Conservation (phyloP, 2,113 vertebrate genomes). For the Eupsittula cactorum region DNA sequence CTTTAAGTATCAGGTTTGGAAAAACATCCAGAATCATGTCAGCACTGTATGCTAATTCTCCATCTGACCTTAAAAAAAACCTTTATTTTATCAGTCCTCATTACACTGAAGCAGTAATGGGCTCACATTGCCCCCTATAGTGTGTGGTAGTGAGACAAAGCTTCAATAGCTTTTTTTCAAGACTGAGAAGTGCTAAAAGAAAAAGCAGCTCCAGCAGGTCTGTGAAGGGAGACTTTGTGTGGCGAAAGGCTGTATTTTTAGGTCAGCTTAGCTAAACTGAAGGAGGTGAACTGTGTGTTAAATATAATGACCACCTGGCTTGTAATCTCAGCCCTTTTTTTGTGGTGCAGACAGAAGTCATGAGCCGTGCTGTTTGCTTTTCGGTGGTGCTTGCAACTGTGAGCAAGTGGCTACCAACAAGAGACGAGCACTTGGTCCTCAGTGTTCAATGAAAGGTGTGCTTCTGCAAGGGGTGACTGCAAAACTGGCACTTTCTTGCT, state of each 20-base stretch:
- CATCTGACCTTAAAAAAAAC: not conserved
- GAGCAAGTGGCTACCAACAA: not conserved
- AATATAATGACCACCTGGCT: not conserved
- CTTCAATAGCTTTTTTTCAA: not conserved
- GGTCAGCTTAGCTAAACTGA: not conserved
- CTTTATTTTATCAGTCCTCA: not conserved
- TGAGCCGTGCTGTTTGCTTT: not conserved
- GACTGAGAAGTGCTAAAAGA: not conserved
- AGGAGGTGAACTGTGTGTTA: not conserved
- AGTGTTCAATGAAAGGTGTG: not conserved
- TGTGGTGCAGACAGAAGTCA: fast-evolving
- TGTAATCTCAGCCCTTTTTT: not conserved
- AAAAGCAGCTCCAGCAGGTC: not conserved
- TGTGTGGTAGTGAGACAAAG: fast-evolving
- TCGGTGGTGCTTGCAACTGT: not conserved
- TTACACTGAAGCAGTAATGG: not conserved
- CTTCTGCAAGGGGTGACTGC: not conserved
- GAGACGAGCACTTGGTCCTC: not conserved
- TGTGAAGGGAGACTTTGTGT: constrained; percentile 52
- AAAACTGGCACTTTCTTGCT: not conserved
- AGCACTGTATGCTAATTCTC: not conserved
- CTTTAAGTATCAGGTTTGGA: not conserved
- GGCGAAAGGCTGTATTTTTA: constrained; percentile 25
- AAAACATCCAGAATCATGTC: not conserved
- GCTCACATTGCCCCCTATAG: not conserved